Conservation (phyloP, 2,113 vertebrate genomes). For the Chlamydotis undulata region DNA sequence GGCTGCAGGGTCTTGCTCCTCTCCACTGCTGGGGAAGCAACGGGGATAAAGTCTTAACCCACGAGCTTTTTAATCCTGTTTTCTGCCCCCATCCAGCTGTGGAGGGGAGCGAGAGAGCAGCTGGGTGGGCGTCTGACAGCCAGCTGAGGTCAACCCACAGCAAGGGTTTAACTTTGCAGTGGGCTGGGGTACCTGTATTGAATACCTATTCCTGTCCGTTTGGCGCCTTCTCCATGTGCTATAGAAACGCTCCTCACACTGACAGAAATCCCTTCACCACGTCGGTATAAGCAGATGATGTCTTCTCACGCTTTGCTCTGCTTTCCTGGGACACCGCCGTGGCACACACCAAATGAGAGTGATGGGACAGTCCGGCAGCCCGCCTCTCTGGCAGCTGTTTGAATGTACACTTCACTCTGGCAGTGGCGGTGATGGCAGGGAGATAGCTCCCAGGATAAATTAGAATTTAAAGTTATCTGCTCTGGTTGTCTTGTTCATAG, state of each 20-base stretch:
- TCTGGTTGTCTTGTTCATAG: neutral
- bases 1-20: neutral
- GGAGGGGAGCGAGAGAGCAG: rapidly evolving
- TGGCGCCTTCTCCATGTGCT: neutral
- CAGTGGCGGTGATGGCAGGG: neutral
- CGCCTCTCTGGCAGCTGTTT: neutral
- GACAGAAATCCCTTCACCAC: rapidly evolving
- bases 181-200: neutral
- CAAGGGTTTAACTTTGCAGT: neutral
- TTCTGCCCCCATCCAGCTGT: rapidly evolving
- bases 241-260: rapidly evolving
- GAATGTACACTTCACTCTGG: neutral
- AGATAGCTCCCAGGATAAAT: neutral
- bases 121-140: neutral
- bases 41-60: neutral
- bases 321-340: rapidly evolving
- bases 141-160: rapidly evolving
- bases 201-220: neutral
- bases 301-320: neutral
- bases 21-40: rapidly evolving
- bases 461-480: neutral
- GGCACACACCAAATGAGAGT: neutral
- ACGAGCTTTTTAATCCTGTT: rapidly evolving
- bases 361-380: neutral
- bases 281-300: neutral